Conservation (phyloP, 2,888 invertebrate species). For the Dasysyrphus albostriatus region DNA sequence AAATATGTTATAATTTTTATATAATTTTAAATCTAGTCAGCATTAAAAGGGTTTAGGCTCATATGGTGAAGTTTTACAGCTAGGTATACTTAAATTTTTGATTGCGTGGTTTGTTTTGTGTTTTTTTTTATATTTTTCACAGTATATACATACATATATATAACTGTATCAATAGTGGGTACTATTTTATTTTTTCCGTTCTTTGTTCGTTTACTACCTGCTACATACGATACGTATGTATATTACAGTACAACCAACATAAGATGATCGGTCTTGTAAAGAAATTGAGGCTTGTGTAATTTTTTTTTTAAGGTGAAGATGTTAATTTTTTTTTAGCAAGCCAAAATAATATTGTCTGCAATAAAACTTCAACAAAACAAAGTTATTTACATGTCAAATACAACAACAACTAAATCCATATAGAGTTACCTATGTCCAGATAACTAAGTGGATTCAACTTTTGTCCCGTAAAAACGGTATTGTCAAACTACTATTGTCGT, state of each 20-base stretch:
- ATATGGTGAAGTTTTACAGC: background rate
- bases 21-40: background rate
- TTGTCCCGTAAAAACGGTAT: too few species aligned
- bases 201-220: background rate
- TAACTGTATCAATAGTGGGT: background rate
- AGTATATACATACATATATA: too few species aligned
- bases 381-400: too few species aligned
- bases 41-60: background rate
- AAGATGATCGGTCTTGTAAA: background rate
- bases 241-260: background rate
- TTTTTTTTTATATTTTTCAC: background rate
- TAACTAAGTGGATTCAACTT: too few species aligned
- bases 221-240: background rate
- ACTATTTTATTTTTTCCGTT: background rate
- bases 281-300: too few species aligned
- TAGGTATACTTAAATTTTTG: background rate
- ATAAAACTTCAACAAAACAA: too few species aligned
- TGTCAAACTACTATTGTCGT: too few species aligned
- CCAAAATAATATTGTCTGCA: too few species aligned
- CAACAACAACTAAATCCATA: too few species aligned
- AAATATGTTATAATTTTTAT: background rate
- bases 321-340: too few species aligned
- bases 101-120: background rate
- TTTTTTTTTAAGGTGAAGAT: too few species aligned
- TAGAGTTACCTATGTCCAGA: too few species aligned